Evolutionary conservation across 2,888 invertebrate species (phyloP).

Genomic region (Ormyrus thymus): DNA sequence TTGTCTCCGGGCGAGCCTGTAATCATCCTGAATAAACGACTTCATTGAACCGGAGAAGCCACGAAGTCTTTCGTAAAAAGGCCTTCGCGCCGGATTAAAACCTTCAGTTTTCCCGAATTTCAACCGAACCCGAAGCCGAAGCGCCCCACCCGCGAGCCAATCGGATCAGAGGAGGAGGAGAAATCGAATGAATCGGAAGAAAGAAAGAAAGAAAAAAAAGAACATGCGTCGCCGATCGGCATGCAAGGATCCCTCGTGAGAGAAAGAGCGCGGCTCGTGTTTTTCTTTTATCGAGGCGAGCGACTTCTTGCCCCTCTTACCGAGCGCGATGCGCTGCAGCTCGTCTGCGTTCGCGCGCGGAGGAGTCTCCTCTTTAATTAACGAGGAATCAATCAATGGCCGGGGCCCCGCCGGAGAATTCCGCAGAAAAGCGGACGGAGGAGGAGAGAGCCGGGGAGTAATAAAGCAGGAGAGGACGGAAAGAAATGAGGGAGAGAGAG

Average conservation of each 20-base stretch:
- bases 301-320: slow-evolving; percentile 11
- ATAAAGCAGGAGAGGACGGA: slow-evolving; percentile 30
- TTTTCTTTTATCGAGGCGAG: background rate
- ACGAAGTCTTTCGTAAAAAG: too few species aligned
- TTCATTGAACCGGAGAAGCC: too few species aligned
- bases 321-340: slow-evolving; percentile 9
- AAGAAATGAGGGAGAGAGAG: slow-evolving; percentile 27
- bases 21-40: background rate
- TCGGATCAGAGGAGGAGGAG: background rate
- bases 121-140: too few species aligned
- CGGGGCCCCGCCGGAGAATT: slow-evolving; percentile 60
- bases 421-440: slow-evolving; percentile 58
- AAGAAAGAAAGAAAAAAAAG: slow-evolving; percentile 1
- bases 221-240: slow-evolving; percentile 26
- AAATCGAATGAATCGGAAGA: slow-evolving; percentile 1
- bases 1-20: background rate
- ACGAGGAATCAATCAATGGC: slow-evolving; percentile 69
- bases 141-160: background rate
- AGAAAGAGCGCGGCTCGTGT: background rate
- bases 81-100: too few species aligned
- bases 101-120: too few species aligned
- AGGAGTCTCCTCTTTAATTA: slow-evolving; percentile 67
- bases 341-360: slow-evolving; percentile 55
- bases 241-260: slow-evolving; percentile 19
- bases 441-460: slow-evolving; percentile 2